Evolutionary conservation across 2,888 invertebrate species (phyloP).

Genomic region (Ochropleura leucogaster): DNA sequence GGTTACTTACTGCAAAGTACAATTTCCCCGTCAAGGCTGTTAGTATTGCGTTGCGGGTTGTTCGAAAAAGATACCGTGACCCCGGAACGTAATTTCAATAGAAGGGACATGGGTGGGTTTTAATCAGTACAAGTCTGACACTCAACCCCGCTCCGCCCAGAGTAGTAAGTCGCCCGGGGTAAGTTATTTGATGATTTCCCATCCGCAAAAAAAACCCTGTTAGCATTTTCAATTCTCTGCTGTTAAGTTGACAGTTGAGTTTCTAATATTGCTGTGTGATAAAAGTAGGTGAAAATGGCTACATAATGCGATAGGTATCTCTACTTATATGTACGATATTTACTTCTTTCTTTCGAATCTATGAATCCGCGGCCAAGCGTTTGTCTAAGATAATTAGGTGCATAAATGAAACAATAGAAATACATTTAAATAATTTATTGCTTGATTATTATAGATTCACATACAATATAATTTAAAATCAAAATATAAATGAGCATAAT

Average conservation of each 20-base stretch:
- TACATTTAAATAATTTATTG: slow-evolving; percentile 10
- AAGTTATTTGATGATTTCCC: too few species aligned
- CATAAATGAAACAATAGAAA: slow-evolving; percentile 17
- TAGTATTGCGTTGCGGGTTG: background rate
- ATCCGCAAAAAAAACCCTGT: background rate
- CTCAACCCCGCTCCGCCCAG: too few species aligned
- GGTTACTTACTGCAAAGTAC: too few species aligned
- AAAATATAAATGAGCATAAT: background rate
- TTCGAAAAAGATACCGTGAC: too few species aligned
- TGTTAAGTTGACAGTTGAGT: background rate
- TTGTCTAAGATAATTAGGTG: background rate
- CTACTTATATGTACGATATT: background rate
- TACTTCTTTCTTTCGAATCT: background rate
- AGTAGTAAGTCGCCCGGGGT: too few species aligned
- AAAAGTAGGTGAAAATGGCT: background rate
- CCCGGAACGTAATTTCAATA: too few species aligned
- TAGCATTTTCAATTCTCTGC: background rate
- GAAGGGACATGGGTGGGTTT: too few species aligned
- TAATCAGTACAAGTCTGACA: too few species aligned
- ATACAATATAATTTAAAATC: background rate
- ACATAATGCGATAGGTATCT: background rate
- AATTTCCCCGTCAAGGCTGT: background rate
- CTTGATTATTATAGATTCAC: background rate
- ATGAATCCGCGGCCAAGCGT: background rate
- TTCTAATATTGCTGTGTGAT: background rate